Base-by-base conservation (phyloP, 2,888 invertebrate genomes). In the Campopleginae sp. region DNA sequence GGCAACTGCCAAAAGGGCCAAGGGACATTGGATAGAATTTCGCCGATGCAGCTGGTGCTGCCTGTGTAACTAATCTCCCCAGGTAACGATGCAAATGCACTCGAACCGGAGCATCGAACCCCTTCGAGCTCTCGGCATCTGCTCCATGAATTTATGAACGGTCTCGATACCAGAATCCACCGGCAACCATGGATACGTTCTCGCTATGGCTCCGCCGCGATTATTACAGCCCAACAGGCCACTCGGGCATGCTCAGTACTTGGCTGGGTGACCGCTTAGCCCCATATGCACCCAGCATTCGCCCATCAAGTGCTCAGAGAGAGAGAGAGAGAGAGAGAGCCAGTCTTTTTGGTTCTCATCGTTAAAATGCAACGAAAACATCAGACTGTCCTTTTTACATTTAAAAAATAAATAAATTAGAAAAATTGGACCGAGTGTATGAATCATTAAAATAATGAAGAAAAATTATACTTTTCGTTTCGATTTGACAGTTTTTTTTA, bases 1-100 rank as follows among this genome's bases (percentile, higher is more conserved):
- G 5, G 46, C 17, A 48, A 48, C n/a, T 48, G 14, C 46, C 46
- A 48, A n/a, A n/a, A 48, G n/a, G 17, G n/a, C 46, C 3, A 14
- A 46, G 46, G 46, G 46, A 48, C n/a, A 17, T n/a, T 48, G 46
- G 17, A 17, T 14, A 6, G n/a, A 48, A 48, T 48, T 48, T 48
- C 6, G 46, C 46, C 46, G 0, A 17, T 17, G n/a, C 17, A 14
- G 46, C 46, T 48, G 46, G 46, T 48, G 46, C 46, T n/a, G n/a
- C n/a, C n/a, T n/a, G n/a, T 17, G 4, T 48, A 48, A 48, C 46
- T 48, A 48, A 48, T 48, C 46, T 48, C 46, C 17, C n/a, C 17
- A n/a, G 46, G 46, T 48, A 48, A 48, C 46, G 46, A 48, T 48
- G 17, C 46, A n/a, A 48, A n/a, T 48, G 46, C 46, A 48, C 46